Percentiles rank a stretch among this genome's conserved stretches.
These are phyloP conservation scores for Xiphorhynchus erythropygius DNA, from an alignment of 2,797 vertebrate genomes.

Conservation along the genomic window DNA sequence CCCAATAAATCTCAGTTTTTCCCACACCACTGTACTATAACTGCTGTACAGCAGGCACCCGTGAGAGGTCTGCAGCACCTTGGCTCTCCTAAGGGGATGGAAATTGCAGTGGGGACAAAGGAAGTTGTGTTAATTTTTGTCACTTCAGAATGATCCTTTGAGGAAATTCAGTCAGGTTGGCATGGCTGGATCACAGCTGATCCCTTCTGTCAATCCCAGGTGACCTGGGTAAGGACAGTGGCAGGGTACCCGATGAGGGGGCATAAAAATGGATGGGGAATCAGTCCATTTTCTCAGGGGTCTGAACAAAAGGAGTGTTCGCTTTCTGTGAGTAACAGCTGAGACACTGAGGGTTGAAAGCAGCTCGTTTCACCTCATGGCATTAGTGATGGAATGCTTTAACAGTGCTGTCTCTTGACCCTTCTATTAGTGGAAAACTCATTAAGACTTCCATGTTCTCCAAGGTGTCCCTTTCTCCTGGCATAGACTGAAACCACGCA, in stretches of 20 bases:
- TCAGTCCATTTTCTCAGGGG: background rate
- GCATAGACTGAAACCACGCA: constrained; percentile 75
- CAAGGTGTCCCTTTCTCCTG: constrained; percentile 69
- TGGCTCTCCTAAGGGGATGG: too few relatives aligned
- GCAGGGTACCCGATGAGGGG: accelerated
- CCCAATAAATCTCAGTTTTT: background rate
- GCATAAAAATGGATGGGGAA: background rate
- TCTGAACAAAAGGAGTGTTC: background rate
- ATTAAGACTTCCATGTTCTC: constrained; percentile 68
- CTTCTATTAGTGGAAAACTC: constrained; percentile 57
- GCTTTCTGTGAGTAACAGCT: background rate
- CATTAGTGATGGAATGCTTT: background rate
- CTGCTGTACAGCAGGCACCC: background rate
- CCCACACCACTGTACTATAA: background rate
- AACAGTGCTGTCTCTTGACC: constrained; percentile 61
- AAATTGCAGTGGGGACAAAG: background rate
- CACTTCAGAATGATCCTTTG: background rate
- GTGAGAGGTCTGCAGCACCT: background rate
- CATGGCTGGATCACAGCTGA: background rate
- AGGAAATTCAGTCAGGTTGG: background rate
- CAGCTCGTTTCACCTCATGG: constrained; percentile 67
- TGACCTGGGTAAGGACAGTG: background rate
- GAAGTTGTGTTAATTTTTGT: background rate
- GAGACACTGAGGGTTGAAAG: background rate
- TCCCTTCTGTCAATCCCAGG: background rate